Evolutionary conservation across 2,888 invertebrate species (phyloP), one percentile per base, ranked within the genome.

Genomic region (Drosophila aldrichi): DNA sequence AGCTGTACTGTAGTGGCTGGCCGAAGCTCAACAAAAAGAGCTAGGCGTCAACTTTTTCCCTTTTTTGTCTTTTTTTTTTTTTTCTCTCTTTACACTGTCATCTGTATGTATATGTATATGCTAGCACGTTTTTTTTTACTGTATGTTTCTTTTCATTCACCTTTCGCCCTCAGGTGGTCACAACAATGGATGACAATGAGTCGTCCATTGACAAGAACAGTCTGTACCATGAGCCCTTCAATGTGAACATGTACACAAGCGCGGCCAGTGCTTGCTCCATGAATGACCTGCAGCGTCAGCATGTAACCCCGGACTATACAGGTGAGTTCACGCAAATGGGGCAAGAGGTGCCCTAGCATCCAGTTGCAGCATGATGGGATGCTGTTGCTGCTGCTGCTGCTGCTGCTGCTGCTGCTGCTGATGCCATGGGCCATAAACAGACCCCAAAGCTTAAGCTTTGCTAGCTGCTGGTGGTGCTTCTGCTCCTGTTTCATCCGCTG

Each of bases 231-330:
- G 93, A 94, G 87, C 94, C 94, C 46, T 93, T 93, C 91, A 93
- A 93, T 86, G 93, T 93, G 77, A 93, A 93, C 81, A 93, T 93
- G 92, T 93, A 93, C 77, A 93, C 93, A 57, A 93, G 92, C 88
- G 93, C 93, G 68, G 93, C 93, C 55, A 93, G 93, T 81, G 93
- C 91, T 64, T 93, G 93, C 76, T 92, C 93, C 57, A 90, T 93
- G 88, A 93, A 93, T 85, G 92, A 93, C 88, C 90, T 93, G 81
- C 93, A 93, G 79, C 89, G 93, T 60, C 93, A 93, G 84, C 93
- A 93, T 88, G 93, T 93, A 84, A 94, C 94, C 81, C 94, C 94
- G 66, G 94, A 94, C 90, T 95, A 94, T 87, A 94, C 94, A 92
- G 94, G 95, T 95, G 93, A 90, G 91, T 90, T 78, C 64, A 77